Evolutionary conservation across 2,888 invertebrate genomes (phyloP).

Genomic region (Megaustenia siamemsis): DNA sequence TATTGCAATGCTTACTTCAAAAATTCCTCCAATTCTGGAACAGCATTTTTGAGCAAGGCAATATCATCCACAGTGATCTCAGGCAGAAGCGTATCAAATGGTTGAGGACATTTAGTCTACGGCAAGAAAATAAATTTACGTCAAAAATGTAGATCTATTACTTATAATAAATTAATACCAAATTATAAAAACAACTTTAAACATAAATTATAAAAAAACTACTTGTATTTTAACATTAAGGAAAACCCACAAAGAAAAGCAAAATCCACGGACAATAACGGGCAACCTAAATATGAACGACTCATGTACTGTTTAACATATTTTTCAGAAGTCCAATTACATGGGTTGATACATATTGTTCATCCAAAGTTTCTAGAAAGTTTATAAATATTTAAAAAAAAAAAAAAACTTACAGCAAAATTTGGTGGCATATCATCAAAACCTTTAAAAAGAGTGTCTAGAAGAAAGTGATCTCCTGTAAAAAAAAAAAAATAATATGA

Average conservation of each 20-base stretch:
- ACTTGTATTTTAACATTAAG: too few relatives aligned
- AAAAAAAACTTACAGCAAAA: slow-evolving; percentile 86
- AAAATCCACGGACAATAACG: too few relatives aligned
- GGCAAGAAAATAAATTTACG: background rate
- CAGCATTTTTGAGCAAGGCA: slow-evolving; percentile 70
- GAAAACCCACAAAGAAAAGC: too few relatives aligned
- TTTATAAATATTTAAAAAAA: too few relatives aligned
- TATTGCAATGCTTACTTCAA: slow-evolving; percentile 62
- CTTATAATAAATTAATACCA: too few relatives aligned
- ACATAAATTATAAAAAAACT: too few relatives aligned
- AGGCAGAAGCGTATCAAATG: slow-evolving; percentile 80
- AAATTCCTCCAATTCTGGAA: slow-evolving; percentile 72
- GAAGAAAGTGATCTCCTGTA: slow-evolving; percentile 87
- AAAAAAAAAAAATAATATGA: background rate
- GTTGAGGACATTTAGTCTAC: slow-evolving; percentile 82
- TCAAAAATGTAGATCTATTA: background rate
- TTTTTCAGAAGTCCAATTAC: too few relatives aligned
- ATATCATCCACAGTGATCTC: slow-evolving; percentile 77
- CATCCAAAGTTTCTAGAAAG: background rate
- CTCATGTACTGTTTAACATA: too few relatives aligned
- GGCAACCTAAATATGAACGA: too few relatives aligned
- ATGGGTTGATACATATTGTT: too few relatives aligned
- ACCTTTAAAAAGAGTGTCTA: slow-evolving; percentile 90
- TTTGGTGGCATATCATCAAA: slow-evolving; percentile 91
- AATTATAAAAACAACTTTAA: too few relatives aligned